Percentiles rank a stretch among this genome's conserved stretches.
These are phyloP conservation scores for Anthophora plumipes DNA, from an alignment of 2,888 invertebrate species.

Conservation along the genomic window DNA sequence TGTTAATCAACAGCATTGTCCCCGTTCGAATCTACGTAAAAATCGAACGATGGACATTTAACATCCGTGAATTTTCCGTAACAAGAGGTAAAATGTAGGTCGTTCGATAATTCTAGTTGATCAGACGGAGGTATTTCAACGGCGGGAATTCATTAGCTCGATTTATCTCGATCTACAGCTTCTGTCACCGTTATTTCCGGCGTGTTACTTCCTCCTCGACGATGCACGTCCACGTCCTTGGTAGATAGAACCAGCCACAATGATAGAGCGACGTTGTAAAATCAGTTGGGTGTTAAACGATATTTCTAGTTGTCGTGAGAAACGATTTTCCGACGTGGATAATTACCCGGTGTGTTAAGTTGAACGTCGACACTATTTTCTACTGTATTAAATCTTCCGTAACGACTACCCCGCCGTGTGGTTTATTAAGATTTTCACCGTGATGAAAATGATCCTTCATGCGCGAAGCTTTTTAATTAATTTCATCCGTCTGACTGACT, in stretches of 20 bases:
- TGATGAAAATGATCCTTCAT: constrained; percentile 49
- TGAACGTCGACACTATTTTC: constrained; percentile 26
- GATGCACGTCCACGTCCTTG: constrained; percentile 48
- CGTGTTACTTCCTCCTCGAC: constrained; percentile 58
- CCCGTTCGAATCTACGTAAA: neutral
- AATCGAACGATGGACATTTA: constrained; percentile 29
- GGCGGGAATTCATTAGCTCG: constrained; percentile 79
- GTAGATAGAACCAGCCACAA: no score
- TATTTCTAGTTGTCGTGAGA: no score
- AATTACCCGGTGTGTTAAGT: constrained; percentile 19
- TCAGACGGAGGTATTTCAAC: constrained; percentile 76
- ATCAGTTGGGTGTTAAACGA: no score
- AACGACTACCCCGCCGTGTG: constrained; percentile 20
- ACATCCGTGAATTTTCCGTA: constrained; percentile 56
- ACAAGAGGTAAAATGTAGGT: constrained; percentile 75
- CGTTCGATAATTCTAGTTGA: constrained; percentile 78
- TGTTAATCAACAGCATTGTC: constrained; percentile 12
- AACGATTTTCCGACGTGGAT: no score
- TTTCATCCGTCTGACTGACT: constrained; percentile 43
- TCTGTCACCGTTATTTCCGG: constrained; percentile 65
- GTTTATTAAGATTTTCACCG: constrained; percentile 42
- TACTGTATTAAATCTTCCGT: constrained; percentile 18
- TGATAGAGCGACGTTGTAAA: no score
- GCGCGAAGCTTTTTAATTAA: constrained; percentile 42
- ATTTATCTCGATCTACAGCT: constrained; percentile 74